These are phyloP conservation scores for Plagiodera versicolora DNA, from an alignment of 2,888 invertebrate genomes.

Conservation along the genomic window DNA sequence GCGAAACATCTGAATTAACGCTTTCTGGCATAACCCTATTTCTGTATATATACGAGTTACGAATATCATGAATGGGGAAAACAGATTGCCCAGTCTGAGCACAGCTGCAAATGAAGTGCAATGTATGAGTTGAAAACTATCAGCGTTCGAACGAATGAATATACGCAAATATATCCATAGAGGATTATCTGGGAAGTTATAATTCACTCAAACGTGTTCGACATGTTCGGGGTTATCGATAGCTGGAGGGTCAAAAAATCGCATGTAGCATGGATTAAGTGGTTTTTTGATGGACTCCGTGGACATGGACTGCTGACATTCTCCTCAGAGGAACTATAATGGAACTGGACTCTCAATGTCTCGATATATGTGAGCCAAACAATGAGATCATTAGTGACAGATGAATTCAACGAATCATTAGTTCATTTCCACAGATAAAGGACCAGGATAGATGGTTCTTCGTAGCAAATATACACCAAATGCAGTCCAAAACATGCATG, in stretches of 20 bases:
- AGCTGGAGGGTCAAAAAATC: neutral
- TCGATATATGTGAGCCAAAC: too few relatives aligned
- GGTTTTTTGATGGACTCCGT: too few relatives aligned
- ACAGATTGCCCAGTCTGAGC: neutral
- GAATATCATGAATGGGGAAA: neutral
- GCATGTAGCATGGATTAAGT: too few relatives aligned
- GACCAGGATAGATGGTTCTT: too few relatives aligned
- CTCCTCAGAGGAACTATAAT: too few relatives aligned
- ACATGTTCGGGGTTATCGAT: neutral
- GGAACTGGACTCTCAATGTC: too few relatives aligned
- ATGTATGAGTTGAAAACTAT: neutral
- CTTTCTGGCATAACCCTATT: conserved; percentile 8
- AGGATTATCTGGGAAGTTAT: neutral
- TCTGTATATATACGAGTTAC: neutral
- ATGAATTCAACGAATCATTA: too few relatives aligned
- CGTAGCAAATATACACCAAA: too few relatives aligned
- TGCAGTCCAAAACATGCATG: too few relatives aligned
- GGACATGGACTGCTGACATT: too few relatives aligned
- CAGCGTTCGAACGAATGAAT: neutral
- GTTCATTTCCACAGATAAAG: too few relatives aligned
- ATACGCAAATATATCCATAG: neutral
- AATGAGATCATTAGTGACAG: too few relatives aligned
- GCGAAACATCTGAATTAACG: conserved; percentile 12
- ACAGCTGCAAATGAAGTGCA: neutral
- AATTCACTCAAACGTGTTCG: neutral